phyloP scores from a whole-genome alignment of 2,797 vertebrate species.

The Syngnathus rostellatus region DNA sequence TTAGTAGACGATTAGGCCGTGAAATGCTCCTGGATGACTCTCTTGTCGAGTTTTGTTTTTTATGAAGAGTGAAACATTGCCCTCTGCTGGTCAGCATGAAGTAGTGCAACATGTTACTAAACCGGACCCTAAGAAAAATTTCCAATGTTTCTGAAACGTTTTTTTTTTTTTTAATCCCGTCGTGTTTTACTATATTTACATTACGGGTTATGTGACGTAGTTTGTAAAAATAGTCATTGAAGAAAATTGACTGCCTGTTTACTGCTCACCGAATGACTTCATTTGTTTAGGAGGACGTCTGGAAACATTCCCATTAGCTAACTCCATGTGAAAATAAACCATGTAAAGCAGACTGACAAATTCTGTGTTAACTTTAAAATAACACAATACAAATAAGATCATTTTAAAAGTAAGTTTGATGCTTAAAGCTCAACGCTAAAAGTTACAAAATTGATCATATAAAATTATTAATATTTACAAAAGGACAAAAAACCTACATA shows the following conservation, averaged over 20 bases:
- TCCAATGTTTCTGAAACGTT: background rate
- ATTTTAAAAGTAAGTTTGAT: no score
- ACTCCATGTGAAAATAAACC: background rate
- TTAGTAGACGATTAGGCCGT: background rate
- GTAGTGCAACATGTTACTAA: background rate
- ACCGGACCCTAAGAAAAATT: background rate
- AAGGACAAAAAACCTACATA: background rate
- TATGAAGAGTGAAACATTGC: slow-evolving; percentile 6
- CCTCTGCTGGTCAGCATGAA: slow-evolving; percentile 33
- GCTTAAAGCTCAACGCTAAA: no score
- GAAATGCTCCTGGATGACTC: background rate
- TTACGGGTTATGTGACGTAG: background rate
- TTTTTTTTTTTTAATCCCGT: no score
- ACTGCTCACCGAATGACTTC: background rate
- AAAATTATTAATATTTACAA: background rate
- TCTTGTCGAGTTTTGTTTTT: background rate
- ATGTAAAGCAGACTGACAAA: no score
- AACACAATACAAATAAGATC: no score
- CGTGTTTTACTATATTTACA: no score
- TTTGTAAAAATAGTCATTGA: background rate
- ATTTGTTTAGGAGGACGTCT: background rate
- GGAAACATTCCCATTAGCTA: background rate
- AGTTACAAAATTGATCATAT: no score
- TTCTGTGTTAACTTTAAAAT: background rate
- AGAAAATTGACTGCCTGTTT: background rate